Conservation (phyloP, 2,113 vertebrate species). For the Xiphorhynchus elegans region DNA sequence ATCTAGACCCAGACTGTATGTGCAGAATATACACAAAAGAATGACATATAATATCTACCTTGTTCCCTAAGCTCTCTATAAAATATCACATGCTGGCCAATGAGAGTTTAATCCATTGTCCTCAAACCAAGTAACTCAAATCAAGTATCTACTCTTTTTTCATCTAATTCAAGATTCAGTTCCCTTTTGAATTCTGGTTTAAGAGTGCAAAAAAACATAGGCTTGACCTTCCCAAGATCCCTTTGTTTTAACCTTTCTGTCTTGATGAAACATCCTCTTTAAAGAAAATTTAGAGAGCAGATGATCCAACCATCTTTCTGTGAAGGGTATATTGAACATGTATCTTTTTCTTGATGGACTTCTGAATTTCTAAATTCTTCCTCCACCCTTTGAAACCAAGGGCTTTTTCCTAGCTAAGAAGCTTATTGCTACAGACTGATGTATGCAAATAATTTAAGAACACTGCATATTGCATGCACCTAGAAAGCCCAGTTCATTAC, state of each 20-base stretch:
- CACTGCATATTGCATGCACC: neutral
- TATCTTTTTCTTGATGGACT: neutral
- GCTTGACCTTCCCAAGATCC: neutral
- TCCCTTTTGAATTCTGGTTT: neutral
- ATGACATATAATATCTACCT: neutral
- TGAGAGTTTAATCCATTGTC: neutral
- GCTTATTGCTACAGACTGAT: neutral
- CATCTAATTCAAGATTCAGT: neutral
- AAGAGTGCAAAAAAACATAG: neutral
- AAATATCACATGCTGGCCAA: neutral
- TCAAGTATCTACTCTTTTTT: neutral
- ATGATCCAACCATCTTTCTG: neutral
- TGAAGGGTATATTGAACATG: neutral
- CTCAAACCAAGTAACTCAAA: neutral
- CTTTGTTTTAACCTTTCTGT: neutral
- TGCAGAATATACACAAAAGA: neutral
- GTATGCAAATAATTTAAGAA: neutral
- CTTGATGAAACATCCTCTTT: neutral
- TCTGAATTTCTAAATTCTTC: neutral
- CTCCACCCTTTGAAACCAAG: neutral
- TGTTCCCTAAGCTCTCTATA: neutral
- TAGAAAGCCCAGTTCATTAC: neutral
- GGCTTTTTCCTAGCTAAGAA: neutral
- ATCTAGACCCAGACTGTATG: neutral
- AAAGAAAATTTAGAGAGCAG: neutral